phyloP scores from a whole-genome alignment of 2,888 invertebrate genomes.

The Heliconius sara region DNA sequence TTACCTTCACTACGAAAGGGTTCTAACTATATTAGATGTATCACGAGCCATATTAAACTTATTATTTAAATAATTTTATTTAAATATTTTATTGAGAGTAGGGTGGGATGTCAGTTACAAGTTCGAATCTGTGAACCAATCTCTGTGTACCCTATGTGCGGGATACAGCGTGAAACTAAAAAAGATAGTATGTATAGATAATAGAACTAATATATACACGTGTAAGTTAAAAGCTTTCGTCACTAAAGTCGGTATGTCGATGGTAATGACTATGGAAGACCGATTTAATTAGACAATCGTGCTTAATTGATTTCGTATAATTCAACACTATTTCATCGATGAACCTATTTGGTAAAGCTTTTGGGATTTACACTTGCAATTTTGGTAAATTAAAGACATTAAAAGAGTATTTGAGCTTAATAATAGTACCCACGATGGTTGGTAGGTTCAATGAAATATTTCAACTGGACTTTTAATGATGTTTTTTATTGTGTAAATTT shows the following conservation, averaged over 20 bases:
- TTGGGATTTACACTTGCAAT: not conserved
- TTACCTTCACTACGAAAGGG: too few relatives aligned
- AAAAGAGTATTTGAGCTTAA: not conserved
- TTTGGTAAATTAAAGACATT: not conserved
- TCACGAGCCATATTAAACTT: too few relatives aligned
- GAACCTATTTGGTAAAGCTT: not conserved
- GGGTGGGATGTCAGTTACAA: too few relatives aligned
- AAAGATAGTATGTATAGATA: not conserved
- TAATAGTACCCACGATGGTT: too few relatives aligned
- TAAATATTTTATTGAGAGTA: too few relatives aligned
- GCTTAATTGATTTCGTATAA: slow-evolving; percentile 11
- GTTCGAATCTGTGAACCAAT: too few relatives aligned
- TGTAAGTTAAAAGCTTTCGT: slow-evolving; percentile 9
- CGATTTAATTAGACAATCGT: slow-evolving; percentile 19
- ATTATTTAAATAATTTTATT: too few relatives aligned
- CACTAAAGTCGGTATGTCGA: not conserved
- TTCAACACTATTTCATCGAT: slow-evolving; percentile 9
- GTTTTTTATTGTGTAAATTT: not conserved
- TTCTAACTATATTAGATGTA: too few relatives aligned
- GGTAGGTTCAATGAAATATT: not conserved
- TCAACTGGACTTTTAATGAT: not conserved
- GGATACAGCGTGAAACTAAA: not conserved
- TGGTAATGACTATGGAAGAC: slow-evolving; percentile 14
- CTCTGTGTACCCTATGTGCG: not conserved
- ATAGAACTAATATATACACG: not conserved